Evolutionary conservation across 1,140 invertebrate species (phyloP).

Genomic region (Hylyphantes graminicola): DNA sequence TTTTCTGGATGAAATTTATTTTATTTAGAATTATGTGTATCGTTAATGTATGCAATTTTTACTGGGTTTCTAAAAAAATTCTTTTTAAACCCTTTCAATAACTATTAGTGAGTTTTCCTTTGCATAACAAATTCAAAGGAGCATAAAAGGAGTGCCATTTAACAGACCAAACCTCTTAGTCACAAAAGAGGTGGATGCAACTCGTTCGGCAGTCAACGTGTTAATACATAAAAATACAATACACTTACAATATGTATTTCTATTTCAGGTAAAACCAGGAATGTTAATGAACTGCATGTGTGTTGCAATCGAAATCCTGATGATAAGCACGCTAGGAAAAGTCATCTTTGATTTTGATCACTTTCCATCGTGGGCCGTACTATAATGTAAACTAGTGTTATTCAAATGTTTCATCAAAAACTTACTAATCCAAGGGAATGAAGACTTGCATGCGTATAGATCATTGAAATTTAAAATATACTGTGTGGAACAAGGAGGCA

Average conservation of each 20-base stretch:
- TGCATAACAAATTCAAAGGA: neutral
- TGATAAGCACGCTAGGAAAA: constrained; percentile 77
- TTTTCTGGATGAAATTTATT: no score
- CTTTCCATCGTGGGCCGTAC: constrained; percentile 70
- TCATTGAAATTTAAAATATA: no score
- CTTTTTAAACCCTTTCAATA: neutral
- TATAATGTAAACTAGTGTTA: no score
- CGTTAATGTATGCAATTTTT: no score
- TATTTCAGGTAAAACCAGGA: constrained; percentile 76
- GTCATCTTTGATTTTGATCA: constrained; percentile 72
- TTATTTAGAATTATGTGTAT: no score
- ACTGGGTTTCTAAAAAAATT: no score
- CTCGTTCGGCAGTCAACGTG: neutral
- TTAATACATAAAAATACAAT: neutral
- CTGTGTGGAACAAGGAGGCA: no score
- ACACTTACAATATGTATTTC: constrained; percentile 11
- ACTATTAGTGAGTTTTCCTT: neutral
- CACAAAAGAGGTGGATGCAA: neutral
- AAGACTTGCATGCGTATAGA: no score
- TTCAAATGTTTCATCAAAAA: no score
- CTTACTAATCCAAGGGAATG: no score
- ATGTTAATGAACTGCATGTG: constrained; percentile 83
- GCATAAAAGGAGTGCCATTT: neutral
- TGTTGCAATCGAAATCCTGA: constrained; percentile 75
- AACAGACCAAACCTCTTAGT: neutral